Conservation (phyloP, 2,113 vertebrate species). For the Chinchilla lanigera region DNA sequence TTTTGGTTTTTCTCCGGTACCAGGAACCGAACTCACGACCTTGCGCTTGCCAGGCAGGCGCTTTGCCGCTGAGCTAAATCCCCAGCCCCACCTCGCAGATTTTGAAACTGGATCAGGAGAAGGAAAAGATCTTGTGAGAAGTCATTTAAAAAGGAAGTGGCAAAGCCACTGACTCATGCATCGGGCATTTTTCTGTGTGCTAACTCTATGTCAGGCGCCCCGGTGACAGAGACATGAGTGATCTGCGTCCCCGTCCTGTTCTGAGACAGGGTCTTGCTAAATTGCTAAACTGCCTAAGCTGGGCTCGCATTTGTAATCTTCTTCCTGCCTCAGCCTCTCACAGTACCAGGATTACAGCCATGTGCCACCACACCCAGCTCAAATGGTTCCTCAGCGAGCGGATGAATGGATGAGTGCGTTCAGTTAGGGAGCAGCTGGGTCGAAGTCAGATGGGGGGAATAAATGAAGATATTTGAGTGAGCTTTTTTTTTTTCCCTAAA, state of each 20-base stretch:
- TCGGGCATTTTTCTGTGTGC: neutral
- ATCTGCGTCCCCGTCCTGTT: neutral
- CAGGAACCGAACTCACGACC: too few relatives aligned
- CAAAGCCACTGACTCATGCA: constrained; percentile 34
- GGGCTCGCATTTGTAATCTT: neutral
- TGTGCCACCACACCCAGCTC: neutral
- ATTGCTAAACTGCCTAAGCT: neutral
- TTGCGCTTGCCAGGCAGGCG: too few relatives aligned
- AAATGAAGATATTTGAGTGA: neutral
- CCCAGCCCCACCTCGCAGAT: neutral
- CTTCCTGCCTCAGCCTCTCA: neutral
- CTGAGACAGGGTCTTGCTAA: neutral
- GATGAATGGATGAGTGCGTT: neutral
- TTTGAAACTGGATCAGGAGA: neutral
- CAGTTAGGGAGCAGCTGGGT: neutral
- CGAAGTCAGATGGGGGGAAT: neutral
- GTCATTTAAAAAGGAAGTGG: constrained; percentile 12
- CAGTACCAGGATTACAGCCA: neutral
- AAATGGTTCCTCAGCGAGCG: neutral
- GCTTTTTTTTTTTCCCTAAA: neutral
- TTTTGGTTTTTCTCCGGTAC: too few relatives aligned
- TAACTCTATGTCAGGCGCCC: neutral
- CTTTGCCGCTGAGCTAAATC: too few relatives aligned
- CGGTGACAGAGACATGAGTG: neutral
- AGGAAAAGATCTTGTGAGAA: neutral